Evolutionary conservation across 2,113 vertebrate species (phyloP).

Genomic region (Tragelaphus buxtoni): DNA sequence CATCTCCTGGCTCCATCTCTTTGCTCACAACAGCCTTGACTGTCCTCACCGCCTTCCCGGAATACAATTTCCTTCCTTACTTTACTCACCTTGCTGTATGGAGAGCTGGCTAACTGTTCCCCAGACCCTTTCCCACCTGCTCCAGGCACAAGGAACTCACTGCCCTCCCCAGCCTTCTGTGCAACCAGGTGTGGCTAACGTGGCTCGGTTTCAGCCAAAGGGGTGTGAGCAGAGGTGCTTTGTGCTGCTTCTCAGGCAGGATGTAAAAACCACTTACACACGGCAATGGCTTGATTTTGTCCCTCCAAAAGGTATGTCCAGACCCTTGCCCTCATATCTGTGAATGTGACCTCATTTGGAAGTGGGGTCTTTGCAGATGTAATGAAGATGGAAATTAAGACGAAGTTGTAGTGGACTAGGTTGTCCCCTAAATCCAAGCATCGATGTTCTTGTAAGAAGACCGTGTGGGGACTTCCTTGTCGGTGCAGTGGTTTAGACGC

Average conservation of each 20-base stretch:
- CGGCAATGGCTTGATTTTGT: not conserved
- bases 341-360: not conserved
- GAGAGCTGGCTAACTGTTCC: not conserved
- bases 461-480: not conserved
- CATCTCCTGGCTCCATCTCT: not conserved
- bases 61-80: not conserved
- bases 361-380: not conserved
- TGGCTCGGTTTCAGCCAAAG: not conserved
- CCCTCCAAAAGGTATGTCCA: fast-evolving
- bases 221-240: not conserved
- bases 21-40: not conserved
- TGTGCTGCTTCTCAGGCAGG: not conserved
- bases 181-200: fast-evolving
- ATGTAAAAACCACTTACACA: not conserved
- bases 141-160: not conserved
- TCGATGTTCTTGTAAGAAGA: not conserved
- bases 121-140: not conserved
- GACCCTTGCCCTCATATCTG: not conserved
- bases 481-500: not conserved
- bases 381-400: not conserved
- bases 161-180: not conserved
- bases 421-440: not conserved
- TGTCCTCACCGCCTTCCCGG: not conserved
- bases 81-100: too few species aligned
- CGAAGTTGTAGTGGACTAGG: not conserved